phyloP scores from a whole-genome alignment of 2,888 invertebrate species.

The Chironomus riparius region DNA sequence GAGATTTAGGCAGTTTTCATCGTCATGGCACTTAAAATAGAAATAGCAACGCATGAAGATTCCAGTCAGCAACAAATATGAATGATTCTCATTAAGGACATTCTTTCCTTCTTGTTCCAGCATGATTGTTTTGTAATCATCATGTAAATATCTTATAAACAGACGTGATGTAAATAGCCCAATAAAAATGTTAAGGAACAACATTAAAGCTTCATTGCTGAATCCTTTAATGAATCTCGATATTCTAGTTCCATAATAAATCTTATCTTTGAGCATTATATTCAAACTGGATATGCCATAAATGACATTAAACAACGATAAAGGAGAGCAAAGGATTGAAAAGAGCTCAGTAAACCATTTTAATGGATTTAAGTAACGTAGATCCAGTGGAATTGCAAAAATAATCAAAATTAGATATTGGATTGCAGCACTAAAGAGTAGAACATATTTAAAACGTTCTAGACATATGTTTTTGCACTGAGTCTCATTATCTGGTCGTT shows the following conservation, averaged over 20 bases:
- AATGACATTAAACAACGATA: conserved; percentile 53
- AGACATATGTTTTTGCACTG: conserved; percentile 37
- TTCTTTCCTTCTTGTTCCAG: conserved; percentile 44
- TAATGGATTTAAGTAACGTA: conserved; percentile 54
- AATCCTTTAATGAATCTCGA: conserved; percentile 31
- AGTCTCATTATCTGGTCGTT: conserved; percentile 26
- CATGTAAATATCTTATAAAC: conserved; percentile 56
- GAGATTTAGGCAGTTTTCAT: conserved; percentile 44
- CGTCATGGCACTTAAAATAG: conserved; percentile 38
- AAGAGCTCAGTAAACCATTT: conserved; percentile 56
- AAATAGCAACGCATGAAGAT: conserved; percentile 56
- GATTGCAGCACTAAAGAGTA: conserved; percentile 50
- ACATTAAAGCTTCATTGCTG: not conserved
- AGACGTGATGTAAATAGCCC: conserved; percentile 61
- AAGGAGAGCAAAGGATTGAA: conserved; percentile 47
- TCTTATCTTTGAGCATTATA: conserved; percentile 53
- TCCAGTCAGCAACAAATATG: conserved; percentile 59
- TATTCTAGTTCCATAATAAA: conserved; percentile 58
- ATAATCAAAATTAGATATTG: conserved; percentile 47
- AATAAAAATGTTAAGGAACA: conserved; percentile 45
- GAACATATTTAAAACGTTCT: conserved; percentile 42
- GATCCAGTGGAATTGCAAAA: conserved; percentile 50
- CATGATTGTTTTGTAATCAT: conserved; percentile 48
- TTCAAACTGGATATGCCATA: conserved; percentile 66
- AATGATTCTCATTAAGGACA: conserved; percentile 54